These are phyloP conservation scores for Plutella xylostella DNA, from an alignment of 2,888 invertebrate species.

Conservation along the genomic window DNA sequence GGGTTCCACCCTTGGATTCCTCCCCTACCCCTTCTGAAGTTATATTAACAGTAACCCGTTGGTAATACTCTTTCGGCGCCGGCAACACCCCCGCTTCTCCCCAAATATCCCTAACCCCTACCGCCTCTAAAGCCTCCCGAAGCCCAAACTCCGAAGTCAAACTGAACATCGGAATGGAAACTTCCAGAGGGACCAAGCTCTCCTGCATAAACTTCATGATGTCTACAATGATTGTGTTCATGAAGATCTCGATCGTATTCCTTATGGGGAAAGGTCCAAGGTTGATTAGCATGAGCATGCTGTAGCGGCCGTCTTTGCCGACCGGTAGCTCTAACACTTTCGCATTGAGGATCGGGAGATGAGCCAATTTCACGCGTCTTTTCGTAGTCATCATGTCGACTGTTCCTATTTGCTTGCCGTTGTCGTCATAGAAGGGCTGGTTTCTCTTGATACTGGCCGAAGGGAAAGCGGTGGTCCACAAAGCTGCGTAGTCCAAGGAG, in stretches of 20 bases:
- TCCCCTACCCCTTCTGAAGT: constrained; percentile 8
- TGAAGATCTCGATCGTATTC: constrained; percentile 18
- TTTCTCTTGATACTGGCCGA: constrained; percentile 14
- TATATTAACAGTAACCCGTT: neutral
- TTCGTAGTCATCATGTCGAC: constrained; percentile 26
- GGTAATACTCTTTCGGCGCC: neutral
- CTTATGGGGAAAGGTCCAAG: constrained; percentile 16
- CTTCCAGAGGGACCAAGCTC: constrained; percentile 25
- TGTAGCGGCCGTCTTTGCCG: constrained; percentile 23
- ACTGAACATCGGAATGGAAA: constrained; percentile 26
- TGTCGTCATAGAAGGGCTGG: constrained; percentile 26
- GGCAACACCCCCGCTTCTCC: neutral
- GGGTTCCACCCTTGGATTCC: constrained; percentile 1
- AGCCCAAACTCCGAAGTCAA: constrained; percentile 20
- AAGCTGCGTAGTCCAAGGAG: constrained; percentile 21
- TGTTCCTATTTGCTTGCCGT: constrained; percentile 21
- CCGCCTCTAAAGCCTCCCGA: neutral
- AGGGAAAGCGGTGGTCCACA: constrained; percentile 25
- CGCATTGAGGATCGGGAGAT: constrained; percentile 22
- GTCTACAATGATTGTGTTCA: constrained; percentile 20
- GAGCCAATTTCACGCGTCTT: constrained; percentile 22
- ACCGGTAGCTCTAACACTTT: constrained; percentile 29
- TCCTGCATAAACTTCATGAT: constrained; percentile 20
- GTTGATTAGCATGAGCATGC: constrained; percentile 8
- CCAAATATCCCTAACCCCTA: neutral